Evolutionary conservation across 30 jellyfish, hydroid and myxozoan species (phyloP), one percentile per base, ranked within the genome.

Genomic region (Phacellophora camtschatica): DNA sequence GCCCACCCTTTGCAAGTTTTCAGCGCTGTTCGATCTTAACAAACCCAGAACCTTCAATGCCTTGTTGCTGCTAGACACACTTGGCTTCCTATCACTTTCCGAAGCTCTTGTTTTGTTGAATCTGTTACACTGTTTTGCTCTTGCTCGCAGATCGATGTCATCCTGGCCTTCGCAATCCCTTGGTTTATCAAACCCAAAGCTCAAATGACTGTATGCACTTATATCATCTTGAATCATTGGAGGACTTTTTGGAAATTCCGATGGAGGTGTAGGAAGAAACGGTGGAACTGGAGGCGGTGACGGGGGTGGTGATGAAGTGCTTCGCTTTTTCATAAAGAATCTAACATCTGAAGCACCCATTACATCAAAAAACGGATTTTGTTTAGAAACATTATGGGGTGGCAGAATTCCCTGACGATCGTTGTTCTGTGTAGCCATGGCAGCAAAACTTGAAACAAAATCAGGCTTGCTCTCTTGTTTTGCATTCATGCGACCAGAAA

Each of bases 401-500:
- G 49, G 9, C 6, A 49, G 36, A n/a, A n/a, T 53, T 39, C 32
- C 28, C n/a, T 18, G 74, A 16, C 25, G 43, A 25, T 59, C 82
- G 31, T 20, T 61, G 62, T 42, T 64, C 4, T 33, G 72, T 7
- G 71, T 32, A 18, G 74, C 64, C 56, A 37, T 27, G 0, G 79
- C 55, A 6, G 79, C 79, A 22, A 58, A 50, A 5, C 61, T 20
- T 2, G 64, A 5, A 11, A 49, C 34, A 18, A 64, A 4, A 30
- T 62, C 90, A n/a, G 82, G 27, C 20, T 79, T 64, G 35, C 53
- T 2, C 32, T 72, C 86, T 59, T 53, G 71, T 32, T 72, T 72
- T 15, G 87, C 6, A 31, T 62, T 84, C 76, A 80, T 78, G 19
- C 96, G 96, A 29, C 71, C 74, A 15, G 83, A 71, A 29, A 91